phyloP scores from a whole-genome alignment of 1,140 invertebrate genomes.

The Psilanteris sp. region DNA sequence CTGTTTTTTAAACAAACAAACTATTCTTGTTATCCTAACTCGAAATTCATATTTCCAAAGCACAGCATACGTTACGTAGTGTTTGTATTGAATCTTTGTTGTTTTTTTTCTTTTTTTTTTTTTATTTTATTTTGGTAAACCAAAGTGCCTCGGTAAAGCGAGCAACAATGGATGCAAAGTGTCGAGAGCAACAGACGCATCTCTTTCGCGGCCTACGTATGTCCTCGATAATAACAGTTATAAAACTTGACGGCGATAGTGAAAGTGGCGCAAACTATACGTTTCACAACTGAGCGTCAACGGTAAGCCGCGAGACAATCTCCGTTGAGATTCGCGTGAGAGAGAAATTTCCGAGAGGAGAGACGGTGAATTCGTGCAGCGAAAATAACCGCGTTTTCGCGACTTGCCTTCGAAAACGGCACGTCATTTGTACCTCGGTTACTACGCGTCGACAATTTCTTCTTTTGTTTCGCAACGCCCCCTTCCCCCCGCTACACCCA shows the following conservation, averaged over 20 bases:
- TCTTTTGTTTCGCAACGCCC: conserved; percentile 13
- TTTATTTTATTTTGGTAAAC: too few species aligned
- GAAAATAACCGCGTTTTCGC: too few species aligned
- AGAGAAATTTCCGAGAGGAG: conserved; percentile 46
- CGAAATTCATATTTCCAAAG: too few species aligned
- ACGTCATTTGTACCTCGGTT: conserved; percentile 13
- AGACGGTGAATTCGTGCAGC: not conserved
- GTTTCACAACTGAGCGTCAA: conserved; percentile 71
- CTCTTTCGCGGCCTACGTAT: conserved; percentile 67
- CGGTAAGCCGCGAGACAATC: conserved; percentile 59
- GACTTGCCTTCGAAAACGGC: conserved; percentile 21
- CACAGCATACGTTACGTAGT: too few species aligned
- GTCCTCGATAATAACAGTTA: conserved; percentile 77
- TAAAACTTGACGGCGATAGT: conserved; percentile 75
- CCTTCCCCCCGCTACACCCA: too few species aligned
- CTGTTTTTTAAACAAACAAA: too few species aligned
- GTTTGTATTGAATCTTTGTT: too few species aligned
- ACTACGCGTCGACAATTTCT: conserved; percentile 27
- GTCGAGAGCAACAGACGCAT: conserved; percentile 66
- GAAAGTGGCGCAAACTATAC: conserved; percentile 75
- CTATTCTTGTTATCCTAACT: too few species aligned
- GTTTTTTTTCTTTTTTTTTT: too few species aligned
- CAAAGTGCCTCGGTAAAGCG: conserved; percentile 18
- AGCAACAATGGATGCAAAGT: conserved; percentile 60
- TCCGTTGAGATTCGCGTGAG: conserved; percentile 34